These are phyloP conservation scores for Tetragnatha montana DNA, from an alignment of 2,888 invertebrate genomes.

Conservation along the genomic window DNA sequence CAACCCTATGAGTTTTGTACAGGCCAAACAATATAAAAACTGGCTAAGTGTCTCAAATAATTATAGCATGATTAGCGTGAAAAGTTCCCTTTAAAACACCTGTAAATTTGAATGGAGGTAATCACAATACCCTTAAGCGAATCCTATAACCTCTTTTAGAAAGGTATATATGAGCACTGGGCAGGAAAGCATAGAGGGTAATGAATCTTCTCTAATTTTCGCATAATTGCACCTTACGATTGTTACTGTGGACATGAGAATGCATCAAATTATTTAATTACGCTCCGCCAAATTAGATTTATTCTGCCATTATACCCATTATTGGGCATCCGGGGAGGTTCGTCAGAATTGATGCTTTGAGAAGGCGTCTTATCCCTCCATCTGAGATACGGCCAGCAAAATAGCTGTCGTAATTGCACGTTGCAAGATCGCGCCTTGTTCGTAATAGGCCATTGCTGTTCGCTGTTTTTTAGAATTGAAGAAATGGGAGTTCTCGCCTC, in stretches of 20 bases:
- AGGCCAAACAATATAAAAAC: too few relatives aligned
- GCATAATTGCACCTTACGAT: not conserved
- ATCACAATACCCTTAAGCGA: not conserved
- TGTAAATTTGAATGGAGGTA: not conserved
- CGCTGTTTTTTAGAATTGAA: not conserved
- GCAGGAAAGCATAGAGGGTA: not conserved
- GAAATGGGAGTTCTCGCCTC: not conserved
- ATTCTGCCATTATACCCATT: not conserved
- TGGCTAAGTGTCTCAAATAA: too few relatives aligned
- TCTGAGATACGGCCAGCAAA: not conserved
- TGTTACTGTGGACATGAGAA: slow-evolving; percentile 4
- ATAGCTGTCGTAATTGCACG: not conserved
- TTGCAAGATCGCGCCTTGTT: not conserved
- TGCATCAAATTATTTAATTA: slow-evolving; percentile 26
- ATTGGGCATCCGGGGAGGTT: not conserved
- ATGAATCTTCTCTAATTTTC: not conserved
- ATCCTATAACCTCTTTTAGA: not conserved
- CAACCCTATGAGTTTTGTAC: too few relatives aligned
- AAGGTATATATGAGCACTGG: not conserved
- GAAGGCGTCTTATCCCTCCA: not conserved
- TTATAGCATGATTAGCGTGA: too few relatives aligned
- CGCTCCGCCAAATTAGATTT: slow-evolving; percentile 11
- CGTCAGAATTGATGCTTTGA: not conserved
- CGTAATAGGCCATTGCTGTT: not conserved
- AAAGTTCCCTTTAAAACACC: not conserved